Evolutionary conservation across 2,888 invertebrate genomes (phyloP), one percentile per base, ranked within the genome.

Genomic region (Gymnoscelis rufifasciata): DNA sequence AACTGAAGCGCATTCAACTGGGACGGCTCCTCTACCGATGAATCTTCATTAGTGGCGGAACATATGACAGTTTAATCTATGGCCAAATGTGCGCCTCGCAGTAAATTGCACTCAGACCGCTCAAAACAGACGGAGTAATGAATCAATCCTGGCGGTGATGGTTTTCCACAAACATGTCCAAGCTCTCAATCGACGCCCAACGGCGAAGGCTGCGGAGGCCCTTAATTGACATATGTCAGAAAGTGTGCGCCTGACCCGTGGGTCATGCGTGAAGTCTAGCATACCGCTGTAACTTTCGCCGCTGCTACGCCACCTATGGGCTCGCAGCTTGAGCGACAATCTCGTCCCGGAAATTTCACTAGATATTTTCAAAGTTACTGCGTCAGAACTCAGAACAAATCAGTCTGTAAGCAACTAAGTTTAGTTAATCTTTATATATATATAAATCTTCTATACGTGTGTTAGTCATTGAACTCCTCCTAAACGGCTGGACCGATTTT

Each of bases 181-280:
- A 81, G 82, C 78, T 74, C 83, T 86, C 82, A 82, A 87, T 84
- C 79, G 71, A 71, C 76, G 75, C 71, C 78, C 71, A 62, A 72
- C 74, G 74, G 80, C 75, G 71, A 73, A 36, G 49, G 49, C 43
- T 19, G 42, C 26, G 68, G 74, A 78, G 75, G 71, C 71, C 71
- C 78, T 81, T 88, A 87, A 87, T 88, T 88, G 87, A 88, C 87
- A 86, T 83, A 77, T 87, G 87, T 86, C 87, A 86, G 84, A 81
- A 78, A 81, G 77, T 81, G 80, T 76, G 71, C 81, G 71, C 71
- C 45, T 83, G 87, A 87, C 87, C 87, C 62, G 57, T 43, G 57
- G 87, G 86, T 87, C 87, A 81, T 72, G 78, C 79, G 83, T 82
- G 82, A 81, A 81, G 71, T 76, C 77, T 78, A 66, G 71, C 77